Conservation (phyloP, 1,140 invertebrate genomes). For the Chironomus tepperi region DNA sequence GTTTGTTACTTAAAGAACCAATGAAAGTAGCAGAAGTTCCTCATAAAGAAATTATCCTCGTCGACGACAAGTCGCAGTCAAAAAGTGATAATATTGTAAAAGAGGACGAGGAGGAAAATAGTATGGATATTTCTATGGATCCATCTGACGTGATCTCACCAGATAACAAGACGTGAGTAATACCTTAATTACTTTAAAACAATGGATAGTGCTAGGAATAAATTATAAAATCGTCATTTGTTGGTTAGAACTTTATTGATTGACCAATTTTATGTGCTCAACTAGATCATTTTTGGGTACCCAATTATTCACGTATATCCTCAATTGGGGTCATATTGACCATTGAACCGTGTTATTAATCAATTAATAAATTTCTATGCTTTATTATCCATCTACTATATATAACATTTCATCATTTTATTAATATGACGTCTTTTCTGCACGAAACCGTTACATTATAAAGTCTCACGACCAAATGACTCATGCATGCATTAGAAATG, state of each 20-base stretch:
- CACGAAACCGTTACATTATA: background rate
- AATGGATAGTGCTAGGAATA: background rate
- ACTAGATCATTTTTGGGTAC: background rate
- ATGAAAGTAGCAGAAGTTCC: background rate
- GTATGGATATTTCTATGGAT: background rate
- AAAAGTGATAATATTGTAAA: background rate
- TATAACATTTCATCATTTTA: background rate
- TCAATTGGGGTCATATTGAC: background rate
- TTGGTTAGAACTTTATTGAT: background rate
- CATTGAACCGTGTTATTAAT: background rate
- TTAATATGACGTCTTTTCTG: background rate
- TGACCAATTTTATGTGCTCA: background rate
- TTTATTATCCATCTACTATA: no score
- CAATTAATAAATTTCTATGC: background rate
- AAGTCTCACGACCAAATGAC: background rate
- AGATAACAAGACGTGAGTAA: background rate
- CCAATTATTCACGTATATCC: background rate
- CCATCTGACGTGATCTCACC: background rate
- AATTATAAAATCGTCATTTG: background rate
- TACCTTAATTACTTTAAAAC: background rate
- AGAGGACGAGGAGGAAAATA: background rate
- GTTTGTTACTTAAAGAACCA: background rate
- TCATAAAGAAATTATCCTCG: background rate
- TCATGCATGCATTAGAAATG: no score
- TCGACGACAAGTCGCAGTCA: background rate